Conservation (phyloP, 2,797 vertebrate genomes). For the Chiloscyllium punctatum region DNA sequence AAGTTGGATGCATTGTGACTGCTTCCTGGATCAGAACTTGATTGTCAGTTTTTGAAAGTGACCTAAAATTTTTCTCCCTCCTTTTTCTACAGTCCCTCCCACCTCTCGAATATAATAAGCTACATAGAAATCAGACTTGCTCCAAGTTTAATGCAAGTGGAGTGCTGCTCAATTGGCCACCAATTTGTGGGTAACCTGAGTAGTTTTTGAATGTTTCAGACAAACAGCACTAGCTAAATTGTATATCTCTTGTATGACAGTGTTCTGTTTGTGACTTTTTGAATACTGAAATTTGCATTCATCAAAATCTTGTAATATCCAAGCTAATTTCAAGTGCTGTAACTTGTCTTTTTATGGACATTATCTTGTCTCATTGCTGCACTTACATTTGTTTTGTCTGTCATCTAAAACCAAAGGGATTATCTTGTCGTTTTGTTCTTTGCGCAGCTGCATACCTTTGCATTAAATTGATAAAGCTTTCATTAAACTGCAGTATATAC, state of each 20-base stretch:
- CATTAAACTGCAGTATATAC: background rate
- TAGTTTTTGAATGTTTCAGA: constrained; percentile 10
- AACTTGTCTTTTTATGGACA: background rate
- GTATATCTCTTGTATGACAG: background rate
- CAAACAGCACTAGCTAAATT: background rate
- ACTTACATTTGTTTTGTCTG: background rate
- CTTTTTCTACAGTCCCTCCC: too few species aligned
- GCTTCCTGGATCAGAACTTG: background rate
- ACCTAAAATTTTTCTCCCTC: background rate
- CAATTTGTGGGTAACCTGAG: constrained; percentile 19
- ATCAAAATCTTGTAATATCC: background rate
- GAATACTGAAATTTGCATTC: background rate
- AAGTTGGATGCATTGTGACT: background rate
- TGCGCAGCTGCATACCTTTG: background rate
- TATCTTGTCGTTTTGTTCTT: background rate
- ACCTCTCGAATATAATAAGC: background rate
- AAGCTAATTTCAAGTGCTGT: background rate
- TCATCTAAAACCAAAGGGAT: constrained; percentile 30
- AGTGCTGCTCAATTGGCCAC: background rate
- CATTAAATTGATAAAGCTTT: background rate
- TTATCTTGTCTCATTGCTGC: background rate
- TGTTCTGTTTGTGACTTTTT: background rate
- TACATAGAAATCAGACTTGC: background rate
- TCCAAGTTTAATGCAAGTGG: background rate
- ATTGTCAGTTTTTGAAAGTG: background rate